phyloP scores from a whole-genome alignment of 2,113 vertebrate species.

The Lota lota region DNA sequence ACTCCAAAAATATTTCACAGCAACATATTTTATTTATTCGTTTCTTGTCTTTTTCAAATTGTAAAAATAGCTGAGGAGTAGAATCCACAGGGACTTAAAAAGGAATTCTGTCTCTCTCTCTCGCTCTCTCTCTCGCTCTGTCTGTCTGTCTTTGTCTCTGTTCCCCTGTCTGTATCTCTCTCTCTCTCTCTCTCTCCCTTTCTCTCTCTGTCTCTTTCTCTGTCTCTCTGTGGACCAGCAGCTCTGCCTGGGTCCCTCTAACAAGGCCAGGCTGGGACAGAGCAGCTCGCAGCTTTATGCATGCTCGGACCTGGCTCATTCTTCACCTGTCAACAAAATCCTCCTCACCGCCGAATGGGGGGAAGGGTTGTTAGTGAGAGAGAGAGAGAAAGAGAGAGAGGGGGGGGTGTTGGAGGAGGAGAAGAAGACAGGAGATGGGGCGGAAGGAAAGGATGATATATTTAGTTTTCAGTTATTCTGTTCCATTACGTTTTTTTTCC shows the following conservation, averaged over 20 bases:
- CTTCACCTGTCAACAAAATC: constrained; percentile 66
- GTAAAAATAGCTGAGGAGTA: no score
- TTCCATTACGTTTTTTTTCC: constrained; percentile 34
- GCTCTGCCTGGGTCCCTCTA: constrained; percentile 34
- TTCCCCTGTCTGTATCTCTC: no score
- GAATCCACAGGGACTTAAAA: no score
- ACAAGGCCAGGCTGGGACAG: constrained; percentile 33
- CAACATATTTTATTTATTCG: no score
- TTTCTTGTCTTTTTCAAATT: no score
- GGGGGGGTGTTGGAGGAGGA: neutral
- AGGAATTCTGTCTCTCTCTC: no score
- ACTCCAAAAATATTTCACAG: no score
- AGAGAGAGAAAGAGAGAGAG: constrained; percentile 6
- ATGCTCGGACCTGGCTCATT: constrained; percentile 48
- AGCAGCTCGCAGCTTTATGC: constrained; percentile 40
- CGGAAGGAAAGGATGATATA: constrained; percentile 36
- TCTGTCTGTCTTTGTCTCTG: no score
- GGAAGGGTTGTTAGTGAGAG: constrained; percentile 10
- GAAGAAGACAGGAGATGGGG: constrained; percentile 11
- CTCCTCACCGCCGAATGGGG: constrained; percentile 37
- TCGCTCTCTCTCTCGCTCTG: no score
- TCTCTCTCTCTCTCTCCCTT: neutral
- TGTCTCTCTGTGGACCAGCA: constrained; percentile 14
- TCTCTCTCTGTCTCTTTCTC: neutral
- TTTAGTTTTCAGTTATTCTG: constrained; percentile 21